Percentiles rank a stretch among this genome's conserved stretches.
These are phyloP conservation scores for Knipowitschia caucasica DNA, from an alignment of 2,797 vertebrate genomes.

Conservation along the genomic window DNA sequence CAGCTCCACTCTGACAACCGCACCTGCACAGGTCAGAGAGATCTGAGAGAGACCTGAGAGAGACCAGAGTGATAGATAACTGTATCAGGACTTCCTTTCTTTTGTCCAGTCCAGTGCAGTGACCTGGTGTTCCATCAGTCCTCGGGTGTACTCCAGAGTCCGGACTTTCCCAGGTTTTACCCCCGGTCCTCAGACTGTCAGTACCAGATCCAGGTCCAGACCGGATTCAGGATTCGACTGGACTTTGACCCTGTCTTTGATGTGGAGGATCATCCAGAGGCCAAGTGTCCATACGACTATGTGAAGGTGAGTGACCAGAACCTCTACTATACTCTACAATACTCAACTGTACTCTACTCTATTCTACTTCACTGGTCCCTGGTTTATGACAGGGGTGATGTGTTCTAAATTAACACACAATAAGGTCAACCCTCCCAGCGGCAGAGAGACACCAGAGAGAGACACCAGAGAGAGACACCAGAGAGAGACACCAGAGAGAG, in stretches of 20 bases:
- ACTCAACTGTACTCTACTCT: too few species aligned
- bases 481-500: too few species aligned
- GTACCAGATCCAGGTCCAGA: constrained; percentile 84
- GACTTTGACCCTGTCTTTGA: constrained; percentile 87
- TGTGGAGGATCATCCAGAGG: constrained; percentile 90
- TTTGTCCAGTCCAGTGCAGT: constrained; percentile 87
- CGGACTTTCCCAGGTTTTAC: constrained; percentile 87
- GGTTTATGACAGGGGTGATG: too few species aligned
- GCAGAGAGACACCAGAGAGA: too few species aligned
- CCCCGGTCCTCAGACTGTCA: constrained; percentile 90
- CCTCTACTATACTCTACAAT: too few species aligned
- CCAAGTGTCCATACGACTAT: constrained; percentile 89
- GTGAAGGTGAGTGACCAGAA: constrained; percentile 76
- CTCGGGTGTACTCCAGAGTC: constrained; percentile 80
- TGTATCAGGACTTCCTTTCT: not conserved
- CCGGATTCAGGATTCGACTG: constrained; percentile 84
- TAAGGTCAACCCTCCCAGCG: too few species aligned
- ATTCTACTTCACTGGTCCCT: too few species aligned
- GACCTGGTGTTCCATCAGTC: constrained; percentile 85
- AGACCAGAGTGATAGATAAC: too few species aligned
- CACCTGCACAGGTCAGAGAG: constrained; percentile 85
- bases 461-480: too few species aligned
- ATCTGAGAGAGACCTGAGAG: too few species aligned
- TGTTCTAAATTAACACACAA: too few species aligned
- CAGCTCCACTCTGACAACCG: constrained; percentile 90